Percentiles rank a stretch among this genome's conserved stretches.
phyloP scores from a whole-genome alignment of 37 sponge, comb jelly and placozoan genomes.

The Beroe ovata region DNA sequence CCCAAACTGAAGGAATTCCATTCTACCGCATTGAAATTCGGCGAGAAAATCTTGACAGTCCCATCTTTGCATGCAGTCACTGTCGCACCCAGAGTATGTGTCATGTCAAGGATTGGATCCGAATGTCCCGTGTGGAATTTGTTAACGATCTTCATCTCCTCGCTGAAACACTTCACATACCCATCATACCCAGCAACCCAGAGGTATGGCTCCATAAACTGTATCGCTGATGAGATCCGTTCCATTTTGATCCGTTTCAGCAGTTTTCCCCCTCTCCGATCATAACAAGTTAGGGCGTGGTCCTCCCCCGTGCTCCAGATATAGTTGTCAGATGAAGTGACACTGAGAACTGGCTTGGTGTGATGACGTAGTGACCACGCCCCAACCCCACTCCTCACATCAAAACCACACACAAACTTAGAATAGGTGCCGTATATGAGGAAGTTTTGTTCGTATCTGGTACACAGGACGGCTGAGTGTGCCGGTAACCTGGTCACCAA shows the following conservation, averaged over 20 bases:
- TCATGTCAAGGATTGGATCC: constrained; percentile 22
- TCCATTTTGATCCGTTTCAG: constrained; percentile 34
- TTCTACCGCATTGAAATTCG: neutral
- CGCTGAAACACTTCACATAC: constrained; percentile 12
- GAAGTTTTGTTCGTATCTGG: neutral
- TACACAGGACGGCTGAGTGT: constrained; percentile 21
- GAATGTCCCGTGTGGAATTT: constrained; percentile 2
- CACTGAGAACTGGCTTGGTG: constrained; percentile 46
- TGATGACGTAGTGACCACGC: neutral
- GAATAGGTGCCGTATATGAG: constrained; percentile 32
- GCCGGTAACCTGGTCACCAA: neutral
- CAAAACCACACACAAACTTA: constrained; percentile 36
- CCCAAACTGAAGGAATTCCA: constrained; percentile 49
- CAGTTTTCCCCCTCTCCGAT: neutral
- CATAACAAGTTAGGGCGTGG: constrained; percentile 51
- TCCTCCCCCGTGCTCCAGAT: constrained; percentile 63
- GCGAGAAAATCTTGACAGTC: constrained; percentile 17
- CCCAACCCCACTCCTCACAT: neutral
- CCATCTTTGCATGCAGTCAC: constrained; percentile 48
- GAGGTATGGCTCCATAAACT: constrained; percentile 1
- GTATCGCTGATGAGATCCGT: neutral
- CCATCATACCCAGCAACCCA: constrained; percentile 60
- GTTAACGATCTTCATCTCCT: constrained; percentile 31
- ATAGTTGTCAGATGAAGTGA: constrained; percentile 9
- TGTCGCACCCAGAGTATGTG: constrained; percentile 10